Conservation (phyloP, 2,113 vertebrate genomes). For the Budorcas taxicolor region DNA sequence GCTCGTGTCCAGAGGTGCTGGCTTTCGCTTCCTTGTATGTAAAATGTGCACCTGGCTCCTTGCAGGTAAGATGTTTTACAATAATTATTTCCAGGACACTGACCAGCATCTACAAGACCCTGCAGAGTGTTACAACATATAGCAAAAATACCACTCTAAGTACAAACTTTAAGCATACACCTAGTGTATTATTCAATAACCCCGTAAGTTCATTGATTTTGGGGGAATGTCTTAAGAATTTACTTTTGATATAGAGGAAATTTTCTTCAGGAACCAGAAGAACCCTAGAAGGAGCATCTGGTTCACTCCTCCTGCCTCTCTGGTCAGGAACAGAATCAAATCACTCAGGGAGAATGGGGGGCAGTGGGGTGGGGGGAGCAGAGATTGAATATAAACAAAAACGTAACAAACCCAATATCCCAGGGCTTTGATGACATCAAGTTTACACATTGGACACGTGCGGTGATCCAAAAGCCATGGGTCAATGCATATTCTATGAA, state of each 20-base stretch:
- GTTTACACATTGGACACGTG: constrained; percentile 89
- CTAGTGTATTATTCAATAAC: background rate
- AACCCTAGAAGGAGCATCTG: background rate
- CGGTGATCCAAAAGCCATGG: constrained; percentile 87
- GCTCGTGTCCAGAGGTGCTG: background rate
- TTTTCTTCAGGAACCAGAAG: background rate
- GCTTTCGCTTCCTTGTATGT: background rate
- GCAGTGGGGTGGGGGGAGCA: background rate
- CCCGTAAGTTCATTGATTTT: background rate
- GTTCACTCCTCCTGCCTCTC: background rate
- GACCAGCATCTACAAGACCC: background rate
- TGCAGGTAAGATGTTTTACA: background rate
- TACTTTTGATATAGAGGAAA: constrained; percentile 2
- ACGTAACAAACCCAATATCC: constrained; percentile 84
- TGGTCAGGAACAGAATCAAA: background rate
- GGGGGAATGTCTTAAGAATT: background rate
- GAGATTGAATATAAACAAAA: constrained; percentile 62
- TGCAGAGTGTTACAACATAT: background rate
- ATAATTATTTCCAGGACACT: background rate
- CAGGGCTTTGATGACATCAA: constrained; percentile 87
- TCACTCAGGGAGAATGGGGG: constrained; percentile 1
- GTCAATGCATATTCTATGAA: constrained; percentile 86
- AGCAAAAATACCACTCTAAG: background rate
- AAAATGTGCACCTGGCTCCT: background rate
- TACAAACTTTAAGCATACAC: background rate